Percentiles rank a stretch among this genome's conserved stretches.
phyloP scores from a whole-genome alignment of 2,113 vertebrate species.

The Rafetus swinhoei region DNA sequence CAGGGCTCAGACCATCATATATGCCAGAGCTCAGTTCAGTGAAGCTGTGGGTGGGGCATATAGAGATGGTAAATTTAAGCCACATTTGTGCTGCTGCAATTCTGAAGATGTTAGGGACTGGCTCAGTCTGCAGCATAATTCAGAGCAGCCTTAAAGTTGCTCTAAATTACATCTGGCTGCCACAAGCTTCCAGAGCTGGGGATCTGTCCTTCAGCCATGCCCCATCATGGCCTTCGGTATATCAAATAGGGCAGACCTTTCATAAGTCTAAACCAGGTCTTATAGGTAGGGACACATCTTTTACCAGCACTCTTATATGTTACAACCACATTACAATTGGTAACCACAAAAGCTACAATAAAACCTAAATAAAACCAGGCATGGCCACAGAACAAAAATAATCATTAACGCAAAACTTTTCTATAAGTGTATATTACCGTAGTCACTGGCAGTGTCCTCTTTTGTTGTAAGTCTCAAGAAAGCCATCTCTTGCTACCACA shows the following conservation, averaged over 20 bases:
- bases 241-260: slow-evolving; percentile 4
- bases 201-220: background rate
- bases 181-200: background rate
- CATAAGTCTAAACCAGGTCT: background rate
- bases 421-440: slow-evolving; percentile 39
- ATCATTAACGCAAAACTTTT: slow-evolving; percentile 30
- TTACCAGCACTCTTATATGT: slow-evolving; percentile 15
- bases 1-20: background rate
- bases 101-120: background rate
- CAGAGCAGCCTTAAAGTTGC: background rate
- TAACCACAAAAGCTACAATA: slow-evolving; percentile 22
- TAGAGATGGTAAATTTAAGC: background rate
- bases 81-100: background rate
- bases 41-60: background rate
- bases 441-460: slow-evolving; percentile 42
- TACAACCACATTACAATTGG: slow-evolving; percentile 8
- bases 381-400: slow-evolving; percentile 39
- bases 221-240: background rate
- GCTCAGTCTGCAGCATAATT: background rate
- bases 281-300: background rate
- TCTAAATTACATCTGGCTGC: background rate
- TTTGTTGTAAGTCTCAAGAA: slow-evolving; percentile 54
- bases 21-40: background rate
- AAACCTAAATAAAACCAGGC: background rate
- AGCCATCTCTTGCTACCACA: slow-evolving; percentile 21